Base-by-base conservation (phyloP, 2,888 invertebrate genomes). In the Leucania comma region DNA sequence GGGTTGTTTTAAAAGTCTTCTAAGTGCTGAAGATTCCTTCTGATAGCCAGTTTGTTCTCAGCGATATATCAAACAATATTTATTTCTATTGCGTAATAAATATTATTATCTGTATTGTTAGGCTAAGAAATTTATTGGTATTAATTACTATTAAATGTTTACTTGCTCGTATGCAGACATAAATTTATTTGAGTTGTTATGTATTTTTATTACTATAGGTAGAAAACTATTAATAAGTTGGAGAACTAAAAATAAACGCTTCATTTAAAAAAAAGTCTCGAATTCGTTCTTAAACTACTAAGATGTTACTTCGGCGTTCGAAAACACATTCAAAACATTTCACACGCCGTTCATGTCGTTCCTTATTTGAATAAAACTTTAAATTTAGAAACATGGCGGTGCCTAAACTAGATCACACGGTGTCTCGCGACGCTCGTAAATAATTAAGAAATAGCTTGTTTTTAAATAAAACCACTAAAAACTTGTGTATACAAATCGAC, bases 401-500 rank as follows among this genome's bases (percentile, higher is more conserved):
- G 38, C 60, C 67, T 60, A 50, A 83, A 80, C 67, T 81, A 85
- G 84, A 84, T 85, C 84, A 83, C 72, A 78, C 63, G 73, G 48
- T 61, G 60, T 60, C 71, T 62, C 54, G 62, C 70, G 68, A 60
- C 69, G 72, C 76, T 85, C 84, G 77, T 85, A 86, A 85, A 85
- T 78, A 82, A 80, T 78, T 83, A 85, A 79, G 77, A 83, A 86
- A 82, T 79, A 80, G 75, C 82, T 84, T 84, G 82, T 84, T 85
- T 42, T 83, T 77, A 82, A 83, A 85, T 86, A 86, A 85, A 83
- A 83, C 75, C 72, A 80, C 78, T 73, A 84, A 84, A 83, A 83
- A 81, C 68, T 69, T 73, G 72, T 86, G 80, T 86, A 79, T 75
- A 80, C 72, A 82, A 82, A 90, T 91, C 89, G 89, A 89, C 87